Base-by-base conservation (phyloP, 37 sponge, comb jelly and placozoan species). In the Cliona cf. orientalis region DNA sequence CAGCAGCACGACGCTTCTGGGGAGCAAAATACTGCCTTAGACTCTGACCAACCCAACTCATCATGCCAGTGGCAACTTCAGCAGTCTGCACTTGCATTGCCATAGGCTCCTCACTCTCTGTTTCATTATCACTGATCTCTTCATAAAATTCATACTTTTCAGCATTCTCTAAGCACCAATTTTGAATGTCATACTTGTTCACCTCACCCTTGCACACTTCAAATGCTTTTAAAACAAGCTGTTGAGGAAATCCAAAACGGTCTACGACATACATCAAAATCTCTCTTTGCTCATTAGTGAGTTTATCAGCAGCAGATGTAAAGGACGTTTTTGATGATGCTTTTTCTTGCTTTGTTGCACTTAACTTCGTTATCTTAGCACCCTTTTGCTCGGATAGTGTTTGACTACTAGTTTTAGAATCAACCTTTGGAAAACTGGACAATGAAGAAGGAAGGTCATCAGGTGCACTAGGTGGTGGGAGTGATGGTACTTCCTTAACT, bases 81-180 rank as follows among this genome's bases (percentile, higher is more conserved):
- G 42, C 53, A 55, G 23, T 34, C 34, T 38, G 36, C 28, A 58
- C 61, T 31, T 0, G 2, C 1, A 21, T 40, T 34, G 57, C 26
- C 2, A 42, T 46, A 2, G 56, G 55, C 34, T 55, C 21, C 35
- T 17, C 14, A 4, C 35, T 28, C 21, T 26, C 32, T 46, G 46
- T 19, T 21, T 71, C 71, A 71, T 49, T 44, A 0, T 46, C 35
- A 7, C 14, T 21, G 29, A 12, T 61, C 79, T 34, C 2, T 26
- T 66, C 77, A 14, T 23, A 69, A 65, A 29, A 69, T 69, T 33
- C 2, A 84, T 68, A 79, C 22, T 68, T 12, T 3, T 73, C 66
- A 12, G 7, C 62, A 80, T 87, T 65, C 0, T 80, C 76, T 22
- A 11, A 7, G 37, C 74, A 68, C 88, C 88, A 87, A 7, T 67